Conservation (phyloP, 2,888 invertebrate genomes). For the Pammene aurita region DNA sequence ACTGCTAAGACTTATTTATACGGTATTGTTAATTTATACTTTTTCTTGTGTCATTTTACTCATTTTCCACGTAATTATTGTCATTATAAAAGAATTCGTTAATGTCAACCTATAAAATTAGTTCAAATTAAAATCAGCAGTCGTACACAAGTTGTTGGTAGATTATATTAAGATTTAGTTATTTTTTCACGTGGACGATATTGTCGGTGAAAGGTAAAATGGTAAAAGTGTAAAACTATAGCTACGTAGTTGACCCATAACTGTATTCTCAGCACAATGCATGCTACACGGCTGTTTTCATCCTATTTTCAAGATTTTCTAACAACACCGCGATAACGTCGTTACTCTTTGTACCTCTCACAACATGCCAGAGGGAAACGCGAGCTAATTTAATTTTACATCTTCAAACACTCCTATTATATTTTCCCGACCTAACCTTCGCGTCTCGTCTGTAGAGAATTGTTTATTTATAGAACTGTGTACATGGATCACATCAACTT, state of each 20-base stretch:
- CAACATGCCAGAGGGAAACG: slow-evolving; percentile 16
- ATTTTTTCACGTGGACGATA: too few species aligned
- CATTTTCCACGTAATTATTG: too few species aligned
- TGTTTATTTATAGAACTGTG: slow-evolving; percentile 13
- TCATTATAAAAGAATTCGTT: too few species aligned
- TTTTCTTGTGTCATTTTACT: not conserved
- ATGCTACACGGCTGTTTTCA: not conserved
- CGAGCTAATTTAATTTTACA: slow-evolving; percentile 30
- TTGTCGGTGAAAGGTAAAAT: not conserved
- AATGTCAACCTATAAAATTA: too few species aligned
- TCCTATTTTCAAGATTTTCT: slow-evolving; percentile 7
- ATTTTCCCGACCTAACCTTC: slow-evolving; percentile 18
- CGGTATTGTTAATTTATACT: not conserved
- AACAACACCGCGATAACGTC: not conserved
- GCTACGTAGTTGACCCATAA: not conserved
- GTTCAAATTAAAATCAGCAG: too few species aligned
- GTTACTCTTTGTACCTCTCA: slow-evolving; percentile 19
- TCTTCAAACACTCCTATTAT: slow-evolving; percentile 23
- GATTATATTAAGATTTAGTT: too few species aligned
- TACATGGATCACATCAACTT: not conserved
- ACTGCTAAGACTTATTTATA: not conserved
- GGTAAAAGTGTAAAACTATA: not conserved
- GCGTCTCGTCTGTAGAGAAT: slow-evolving; percentile 17
- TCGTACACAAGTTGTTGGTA: too few species aligned
- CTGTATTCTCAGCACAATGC: not conserved